Base-by-base conservation (phyloP, 2,113 vertebrate species). In the Condylura cristata region DNA sequence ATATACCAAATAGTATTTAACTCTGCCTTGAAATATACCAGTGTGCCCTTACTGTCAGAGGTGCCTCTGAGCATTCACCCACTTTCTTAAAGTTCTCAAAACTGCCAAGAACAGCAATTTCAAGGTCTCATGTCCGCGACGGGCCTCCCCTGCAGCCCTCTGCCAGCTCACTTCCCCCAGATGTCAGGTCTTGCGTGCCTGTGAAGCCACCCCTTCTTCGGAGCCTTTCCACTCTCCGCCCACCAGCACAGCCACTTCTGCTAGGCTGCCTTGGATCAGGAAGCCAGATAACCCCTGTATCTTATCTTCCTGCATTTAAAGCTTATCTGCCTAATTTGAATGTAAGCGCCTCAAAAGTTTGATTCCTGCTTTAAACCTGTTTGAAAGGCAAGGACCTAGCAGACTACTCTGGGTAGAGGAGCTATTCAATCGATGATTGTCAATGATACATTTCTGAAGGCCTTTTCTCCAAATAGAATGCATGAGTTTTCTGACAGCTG, bases 401-500 rank as follows among this genome's bases (percentile, higher is more conserved):
- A 82, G 17, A 56, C 68, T 66, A 60, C 65, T 81, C 66, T 24
- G 39, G 34, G 39, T 32, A 51, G 13, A 60, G 75, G 26, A 83
- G 30, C 46, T 60, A 66, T 75, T 84, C 93, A 58, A 48, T 92
- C 80, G 80, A 37, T 79, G 93, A 82, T 65, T 22, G 24, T 32
- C 22, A 63, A 79, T 71, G 82, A 92, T 65, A 93, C 44, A 78
- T 85, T 80, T 95, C 86, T n/a, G 22, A 79, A 92, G 87, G 74
- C 20, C 94, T 81, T 87, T 85, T 82, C 91, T 86, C 89, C 71
- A 48, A 80, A 83, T 6, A 96, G 86, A 96, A 83, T 48, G 28
- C 74, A 95, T 26, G 41, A 85, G 74, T 86, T 89, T 94, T 89
- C 65, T 92, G 95, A 93, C 94, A 95, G 96, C 95, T 97, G 96